Evolutionary conservation across 1,140 invertebrate species (phyloP), one percentile per base, ranked within the genome.

Genomic region (Mycetomoellerius zeteki): DNA sequence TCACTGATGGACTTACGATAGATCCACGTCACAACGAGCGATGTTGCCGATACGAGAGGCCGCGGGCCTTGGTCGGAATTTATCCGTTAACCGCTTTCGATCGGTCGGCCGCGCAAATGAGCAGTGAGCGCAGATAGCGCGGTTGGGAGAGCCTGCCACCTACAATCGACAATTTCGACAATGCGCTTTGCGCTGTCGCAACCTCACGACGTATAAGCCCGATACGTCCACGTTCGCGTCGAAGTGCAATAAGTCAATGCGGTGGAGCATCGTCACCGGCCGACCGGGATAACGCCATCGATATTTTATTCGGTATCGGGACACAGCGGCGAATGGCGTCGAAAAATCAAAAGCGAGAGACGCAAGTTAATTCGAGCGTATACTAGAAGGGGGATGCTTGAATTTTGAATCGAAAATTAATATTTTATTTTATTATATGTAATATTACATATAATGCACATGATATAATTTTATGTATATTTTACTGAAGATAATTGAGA

Each of bases 121-220:
- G 78, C 64, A 37, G 64, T 30, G 47, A 69, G 47, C 64, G 64
- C 21, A 56, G 78, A 81, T 58, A 47, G 19, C 50, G 52, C 21
- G 37, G 16, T n/a, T 19, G 19, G 47, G 19, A 33, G 4, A 12
- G 30, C 60, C 64, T 43, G 19, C 64, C 47, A 54, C 27, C 73
- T 58, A 71, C 76, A 30, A 87, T 88, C 71, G 78, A 81, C 78
- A 81, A 87, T 87, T 73, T 84, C 71, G 78, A 52, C 86, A 75
- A 88, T 89, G 81, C 87, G 86, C 87, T 89, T 72, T 56, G 71
- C 52, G 50, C 27, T 73, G 71, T 58, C 85, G 54, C 69, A 71
- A 89, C 72, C 73, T 82, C 72, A 33, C 86, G 64, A 89, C 60
- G 64, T 77, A 88, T 47, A 80, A 76, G 56, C 54, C 21, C 78